Base-by-base conservation (phyloP, 1,140 invertebrate species). In the Drosophila kepulauana region DNA sequence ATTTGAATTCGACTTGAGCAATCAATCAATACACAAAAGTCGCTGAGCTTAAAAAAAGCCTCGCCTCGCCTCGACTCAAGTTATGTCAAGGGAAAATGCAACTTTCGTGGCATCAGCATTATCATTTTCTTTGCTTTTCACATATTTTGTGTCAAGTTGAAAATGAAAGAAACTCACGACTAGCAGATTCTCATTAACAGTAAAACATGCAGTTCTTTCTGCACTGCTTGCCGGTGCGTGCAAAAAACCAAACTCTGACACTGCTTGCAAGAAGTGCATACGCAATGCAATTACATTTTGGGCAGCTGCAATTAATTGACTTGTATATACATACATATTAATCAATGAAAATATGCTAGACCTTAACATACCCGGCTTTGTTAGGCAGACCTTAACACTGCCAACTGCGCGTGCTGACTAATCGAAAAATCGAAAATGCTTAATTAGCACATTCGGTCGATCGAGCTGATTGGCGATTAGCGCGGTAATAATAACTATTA, bases 391-490 rank as follows among this genome's bases (percentile, higher is more conserved):
- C 13, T 30, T 28, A 52, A 28, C 28, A 6, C 3, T 30, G 11
- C 25, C 6, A 25, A 13, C 6, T 35, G 30, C 46, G 49, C 45
- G 33, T 15, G 71, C 64, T 73, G 71, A 73, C 71, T 68, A 68
- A 73, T 73, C 71, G 35, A 30, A 59, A 68, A 46, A 54, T 33
- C 16, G n/a, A 45, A 49, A 45, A 46, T 28, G 30, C 51, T 49
- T 30, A 64, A 20, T 28, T 58, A 38, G 6, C 54, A 51, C 6
- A 43, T 43, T 43, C 41, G 4, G 4, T 11, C 41, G 41, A 43
- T 43, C 41, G 3, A 25, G n/a, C 41, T n/a, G 3, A 25, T 48
- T 30, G 8, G 13, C 33, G 13, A 43, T 68, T 68, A 68, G 57
- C 33, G 3, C 2, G 20, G 8, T 56, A 43, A 33, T 67, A 66